Percentiles rank a stretch among this genome's conserved stretches.
Evolutionary conservation across 2,888 invertebrate species (phyloP).

Genomic region (Zygaena filipendulae): DNA sequence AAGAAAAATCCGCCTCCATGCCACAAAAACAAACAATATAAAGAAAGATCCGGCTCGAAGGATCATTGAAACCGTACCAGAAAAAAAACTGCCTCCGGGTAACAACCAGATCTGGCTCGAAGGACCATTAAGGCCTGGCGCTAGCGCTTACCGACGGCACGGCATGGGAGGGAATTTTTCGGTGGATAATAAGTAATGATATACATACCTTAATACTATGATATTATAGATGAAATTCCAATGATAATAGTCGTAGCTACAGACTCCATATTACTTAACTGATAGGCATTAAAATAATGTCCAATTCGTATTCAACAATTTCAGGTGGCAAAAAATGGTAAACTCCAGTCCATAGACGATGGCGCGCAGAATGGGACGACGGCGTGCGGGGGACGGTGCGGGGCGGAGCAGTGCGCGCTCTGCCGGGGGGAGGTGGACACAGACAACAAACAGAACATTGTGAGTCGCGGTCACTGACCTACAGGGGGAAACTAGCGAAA

Average conservation of each 20-base stretch:
- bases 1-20: conserved; percentile 44
- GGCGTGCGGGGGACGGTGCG: conserved; percentile 50
- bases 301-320: no score
- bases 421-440: conserved; percentile 57
- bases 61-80: neutral
- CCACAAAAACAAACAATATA: conserved; percentile 58
- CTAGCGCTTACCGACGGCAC: no score
- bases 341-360: conserved; percentile 35
- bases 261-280: no score
- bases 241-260: no score
- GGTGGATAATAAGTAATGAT: no score
- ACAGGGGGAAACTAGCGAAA: neutral
- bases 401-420: conserved; percentile 54
- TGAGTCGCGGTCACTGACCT: conserved; percentile 33
- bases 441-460: conserved; percentile 61
- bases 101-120: no score
- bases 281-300: no score
- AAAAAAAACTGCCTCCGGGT: no score
- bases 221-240: no score
- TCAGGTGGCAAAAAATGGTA: conserved; percentile 54
- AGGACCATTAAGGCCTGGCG: no score
- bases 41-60: conserved; percentile 23
- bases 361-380: conserved; percentile 26
- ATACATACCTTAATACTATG: no score
- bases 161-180: no score